These are phyloP conservation scores for Pantala flavescens DNA, from an alignment of 1,140 invertebrate species.

Conservation along the genomic window DNA sequence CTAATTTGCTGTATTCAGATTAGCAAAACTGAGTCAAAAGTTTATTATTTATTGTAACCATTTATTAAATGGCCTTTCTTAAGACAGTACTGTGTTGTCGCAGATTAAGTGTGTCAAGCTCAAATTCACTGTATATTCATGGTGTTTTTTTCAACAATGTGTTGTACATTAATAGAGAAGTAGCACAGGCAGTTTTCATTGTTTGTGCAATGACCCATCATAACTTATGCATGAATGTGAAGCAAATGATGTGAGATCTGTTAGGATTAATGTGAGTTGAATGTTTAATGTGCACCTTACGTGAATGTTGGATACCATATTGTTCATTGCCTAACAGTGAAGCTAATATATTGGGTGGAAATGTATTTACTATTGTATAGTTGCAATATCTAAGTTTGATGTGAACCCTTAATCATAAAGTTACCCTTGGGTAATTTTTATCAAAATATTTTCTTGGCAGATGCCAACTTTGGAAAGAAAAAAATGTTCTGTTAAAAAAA, in stretches of 20 bases:
- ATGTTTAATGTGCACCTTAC: neutral
- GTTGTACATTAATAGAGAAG: too few species aligned
- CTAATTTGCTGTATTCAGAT: neutral
- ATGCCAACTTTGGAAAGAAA: neutral
- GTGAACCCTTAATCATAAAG: neutral
- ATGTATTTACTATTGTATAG: slow-evolving; percentile 1
- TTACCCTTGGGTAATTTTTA: neutral
- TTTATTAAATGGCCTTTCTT: neutral
- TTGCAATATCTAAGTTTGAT: neutral
- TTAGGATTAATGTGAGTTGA: slow-evolving; percentile 1
- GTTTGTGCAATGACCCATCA: neutral
- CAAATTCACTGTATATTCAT: neutral
- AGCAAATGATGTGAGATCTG: neutral
- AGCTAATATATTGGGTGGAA: neutral
- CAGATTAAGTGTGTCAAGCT: neutral
- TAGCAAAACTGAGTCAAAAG: neutral
- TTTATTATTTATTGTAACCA: neutral
- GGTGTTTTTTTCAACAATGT: too few species aligned
- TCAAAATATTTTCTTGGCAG: neutral
- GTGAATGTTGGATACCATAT: neutral
- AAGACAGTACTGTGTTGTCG: slow-evolving; percentile 4
- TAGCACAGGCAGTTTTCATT: neutral
- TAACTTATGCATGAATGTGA: neutral
- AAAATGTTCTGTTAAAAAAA: neutral
- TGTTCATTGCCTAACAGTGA: slow-evolving; percentile 5